These are phyloP conservation scores for Nixonia krombeini DNA, from an alignment of 1,140 invertebrate genomes.

Conservation along the genomic window DNA sequence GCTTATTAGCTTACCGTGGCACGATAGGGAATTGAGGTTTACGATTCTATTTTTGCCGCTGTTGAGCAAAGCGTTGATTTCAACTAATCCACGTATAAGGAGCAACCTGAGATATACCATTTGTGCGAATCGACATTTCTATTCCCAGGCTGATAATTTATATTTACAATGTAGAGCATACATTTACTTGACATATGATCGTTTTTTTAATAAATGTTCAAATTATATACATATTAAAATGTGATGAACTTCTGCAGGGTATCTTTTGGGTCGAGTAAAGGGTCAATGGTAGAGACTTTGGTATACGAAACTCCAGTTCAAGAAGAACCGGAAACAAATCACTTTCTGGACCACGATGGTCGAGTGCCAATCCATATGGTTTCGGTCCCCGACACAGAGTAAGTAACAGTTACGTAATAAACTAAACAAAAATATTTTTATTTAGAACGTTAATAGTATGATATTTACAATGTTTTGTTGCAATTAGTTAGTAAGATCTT, in stretches of 20 bases:
- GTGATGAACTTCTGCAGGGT: constrained; percentile 87
- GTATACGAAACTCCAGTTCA: constrained; percentile 87
- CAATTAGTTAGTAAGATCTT: too few relatives aligned
- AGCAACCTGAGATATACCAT: not conserved
- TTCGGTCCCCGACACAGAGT: constrained; percentile 69
- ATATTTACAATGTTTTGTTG: too few relatives aligned
- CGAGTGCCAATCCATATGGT: constrained; percentile 66
- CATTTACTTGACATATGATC: too few relatives aligned
- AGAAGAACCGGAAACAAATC: constrained; percentile 79
- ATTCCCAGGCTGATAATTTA: too few relatives aligned
- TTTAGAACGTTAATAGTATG: too few relatives aligned
- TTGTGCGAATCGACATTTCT: too few relatives aligned
- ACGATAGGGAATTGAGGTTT: constrained; percentile 64
- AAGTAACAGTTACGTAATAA: constrained; percentile 43
- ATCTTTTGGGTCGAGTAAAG: constrained; percentile 92
- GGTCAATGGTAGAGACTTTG: constrained; percentile 94
- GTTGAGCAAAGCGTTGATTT: constrained; percentile 17
- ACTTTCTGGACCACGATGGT: constrained; percentile 80
- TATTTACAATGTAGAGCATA: too few relatives aligned
- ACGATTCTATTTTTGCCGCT: constrained; percentile 37
- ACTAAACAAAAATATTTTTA: not conserved
- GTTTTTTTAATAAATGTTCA: too few relatives aligned
- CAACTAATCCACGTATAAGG: constrained; percentile 3
- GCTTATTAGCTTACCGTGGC: constrained; percentile 52
- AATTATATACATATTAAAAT: too few relatives aligned